A percentile compares a stretch with the other conserved stretches of the same genome.
Conservation (phyloP, 2,797 vertebrate genomes). For the Chromis chromis region DNA sequence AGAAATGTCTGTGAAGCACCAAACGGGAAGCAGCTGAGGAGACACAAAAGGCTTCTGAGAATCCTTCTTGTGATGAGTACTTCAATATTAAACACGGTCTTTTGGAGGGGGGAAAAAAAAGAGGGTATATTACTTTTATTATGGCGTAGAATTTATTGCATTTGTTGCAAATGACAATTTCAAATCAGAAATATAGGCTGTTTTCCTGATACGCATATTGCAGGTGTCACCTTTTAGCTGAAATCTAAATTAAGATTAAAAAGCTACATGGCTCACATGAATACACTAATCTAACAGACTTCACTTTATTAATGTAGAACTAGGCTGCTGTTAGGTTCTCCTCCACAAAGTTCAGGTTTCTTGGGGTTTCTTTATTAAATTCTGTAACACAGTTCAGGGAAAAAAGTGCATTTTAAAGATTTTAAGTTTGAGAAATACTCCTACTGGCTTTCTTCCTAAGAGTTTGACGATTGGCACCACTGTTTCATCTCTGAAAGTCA, state of each 20-base stretch:
- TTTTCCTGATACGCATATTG: background rate
- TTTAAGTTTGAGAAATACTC: too few species aligned
- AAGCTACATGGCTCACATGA: background rate
- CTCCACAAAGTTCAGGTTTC: background rate
- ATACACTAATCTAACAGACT: background rate
- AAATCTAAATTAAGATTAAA: constrained; percentile 8
- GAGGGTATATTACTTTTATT: background rate
- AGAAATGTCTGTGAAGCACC: constrained; percentile 14
- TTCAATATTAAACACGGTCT: constrained; percentile 20
- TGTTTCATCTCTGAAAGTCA: background rate
- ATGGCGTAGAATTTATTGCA: background rate
- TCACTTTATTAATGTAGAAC: background rate
- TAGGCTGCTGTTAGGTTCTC: background rate
- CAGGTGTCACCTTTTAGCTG: background rate
- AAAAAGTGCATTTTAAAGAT: background rate
- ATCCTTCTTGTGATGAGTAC: constrained; percentile 11
- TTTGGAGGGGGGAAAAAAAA: background rate
- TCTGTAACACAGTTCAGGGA: background rate
- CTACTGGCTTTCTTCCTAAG: background rate
- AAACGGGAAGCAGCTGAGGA: constrained; percentile 23
- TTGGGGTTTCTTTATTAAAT: background rate
- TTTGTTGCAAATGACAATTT: constrained; percentile 4
- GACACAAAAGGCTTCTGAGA: constrained; percentile 11
- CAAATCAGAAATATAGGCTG: background rate
- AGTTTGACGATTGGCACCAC: background rate